Percentiles rank a stretch among this genome's conserved stretches.
phyloP scores from a whole-genome alignment of 2,888 invertebrate genomes.

The Apeira syringaria region DNA sequence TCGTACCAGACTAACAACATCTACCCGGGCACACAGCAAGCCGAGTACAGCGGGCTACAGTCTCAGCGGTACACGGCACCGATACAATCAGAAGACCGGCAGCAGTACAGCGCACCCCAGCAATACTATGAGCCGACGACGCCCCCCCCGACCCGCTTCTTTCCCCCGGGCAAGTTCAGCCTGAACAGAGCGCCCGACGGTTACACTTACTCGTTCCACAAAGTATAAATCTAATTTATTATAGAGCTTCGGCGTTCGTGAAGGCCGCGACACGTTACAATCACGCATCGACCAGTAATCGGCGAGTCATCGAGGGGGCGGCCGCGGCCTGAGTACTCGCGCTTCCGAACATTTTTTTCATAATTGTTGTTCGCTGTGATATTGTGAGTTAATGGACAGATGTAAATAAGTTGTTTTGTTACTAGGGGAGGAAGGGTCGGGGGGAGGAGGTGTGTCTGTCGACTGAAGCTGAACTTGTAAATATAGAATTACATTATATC shows the following conservation, averaged over 20 bases:
- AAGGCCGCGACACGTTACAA: slow-evolving; percentile 62
- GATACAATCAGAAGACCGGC: slow-evolving; percentile 28
- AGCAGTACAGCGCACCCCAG: slow-evolving; percentile 42
- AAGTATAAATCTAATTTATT: slow-evolving; percentile 71
- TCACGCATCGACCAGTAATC: slow-evolving; percentile 71
- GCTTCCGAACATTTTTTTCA: slow-evolving; percentile 74
- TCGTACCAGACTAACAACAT: slow-evolving; percentile 70
- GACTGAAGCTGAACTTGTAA: slow-evolving; percentile 69
- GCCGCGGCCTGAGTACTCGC: slow-evolving; percentile 48
- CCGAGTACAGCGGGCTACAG: slow-evolving; percentile 74
- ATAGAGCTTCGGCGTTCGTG: slow-evolving; percentile 63
- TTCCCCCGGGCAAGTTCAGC: slow-evolving; percentile 93
- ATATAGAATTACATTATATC: slow-evolving; percentile 58
- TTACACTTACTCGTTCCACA: slow-evolving; percentile 93
- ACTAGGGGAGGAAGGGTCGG: slow-evolving; percentile 49
- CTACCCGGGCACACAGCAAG: slow-evolving; percentile 75
- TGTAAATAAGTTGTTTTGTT: slow-evolving; percentile 67
- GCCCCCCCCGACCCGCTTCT: slow-evolving; percentile 89
- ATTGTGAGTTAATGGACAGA: slow-evolving; percentile 79
- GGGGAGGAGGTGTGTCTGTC: slow-evolving; percentile 51
- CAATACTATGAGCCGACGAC: slow-evolving; percentile 85
- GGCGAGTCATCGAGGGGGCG: slow-evolving; percentile 71
- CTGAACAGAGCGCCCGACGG: slow-evolving; percentile 95
- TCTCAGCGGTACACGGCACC: slow-evolving; percentile 55
- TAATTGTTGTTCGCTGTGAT: slow-evolving; percentile 82